phyloP scores from a whole-genome alignment of 1,140 invertebrate genomes.

The Grapholita molesta region DNA sequence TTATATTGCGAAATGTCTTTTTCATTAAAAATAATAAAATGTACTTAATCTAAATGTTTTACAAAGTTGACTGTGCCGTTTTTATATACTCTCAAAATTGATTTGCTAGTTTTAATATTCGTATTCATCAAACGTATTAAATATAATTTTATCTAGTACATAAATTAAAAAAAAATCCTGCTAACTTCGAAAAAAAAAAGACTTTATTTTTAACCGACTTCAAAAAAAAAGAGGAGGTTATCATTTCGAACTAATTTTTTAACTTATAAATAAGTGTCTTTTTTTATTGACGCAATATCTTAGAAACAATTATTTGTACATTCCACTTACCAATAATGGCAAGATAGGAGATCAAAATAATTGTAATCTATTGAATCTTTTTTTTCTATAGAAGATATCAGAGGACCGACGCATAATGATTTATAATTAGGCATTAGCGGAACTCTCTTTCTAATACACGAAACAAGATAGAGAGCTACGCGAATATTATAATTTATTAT shows the following conservation, averaged over 20 bases:
- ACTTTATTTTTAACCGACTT: too few relatives aligned
- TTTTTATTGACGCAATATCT: background rate
- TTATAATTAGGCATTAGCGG: too few relatives aligned
- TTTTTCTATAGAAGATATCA: background rate
- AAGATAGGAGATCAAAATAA: conserved; percentile 15
- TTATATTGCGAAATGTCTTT: conserved; percentile 24
- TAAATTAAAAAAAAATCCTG: too few relatives aligned
- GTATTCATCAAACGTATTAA: too few relatives aligned
- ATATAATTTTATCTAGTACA: too few relatives aligned
- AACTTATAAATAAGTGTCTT: too few relatives aligned
- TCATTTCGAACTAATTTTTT: too few relatives aligned
- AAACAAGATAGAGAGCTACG: too few relatives aligned
- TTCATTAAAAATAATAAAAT: conserved; percentile 25
- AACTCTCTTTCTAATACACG: too few relatives aligned
- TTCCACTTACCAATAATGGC: conserved; percentile 8
- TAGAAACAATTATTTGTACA: background rate
- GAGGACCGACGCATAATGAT: too few relatives aligned
- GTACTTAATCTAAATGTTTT: conserved; percentile 24
- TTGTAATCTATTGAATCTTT: background rate
- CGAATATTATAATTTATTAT: too few relatives aligned
- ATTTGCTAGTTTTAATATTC: background rate
- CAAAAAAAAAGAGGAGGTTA: too few relatives aligned
- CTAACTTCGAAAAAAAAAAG: background rate
- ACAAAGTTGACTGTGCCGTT: conserved; percentile 2
- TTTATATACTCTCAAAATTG: background rate